Conservation (phyloP, 1,140 invertebrate species). For the Diabrotica virgifera region DNA sequence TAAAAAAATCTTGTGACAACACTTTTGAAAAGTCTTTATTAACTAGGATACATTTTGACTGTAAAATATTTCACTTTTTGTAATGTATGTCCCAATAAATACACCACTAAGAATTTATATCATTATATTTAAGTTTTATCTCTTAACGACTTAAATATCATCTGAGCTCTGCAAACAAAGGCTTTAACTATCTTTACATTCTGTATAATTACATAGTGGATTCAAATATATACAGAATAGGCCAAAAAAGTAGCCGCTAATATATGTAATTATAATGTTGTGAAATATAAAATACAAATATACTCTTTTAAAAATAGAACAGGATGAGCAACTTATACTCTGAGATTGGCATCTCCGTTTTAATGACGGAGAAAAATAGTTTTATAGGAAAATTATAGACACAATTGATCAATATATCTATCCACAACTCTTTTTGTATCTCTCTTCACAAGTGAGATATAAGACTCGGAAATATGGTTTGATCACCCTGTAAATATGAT, state of each 20-base stretch:
- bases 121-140: constrained; percentile 10
- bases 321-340: too few species aligned
- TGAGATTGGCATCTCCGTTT: too few species aligned
- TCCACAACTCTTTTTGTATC: too few species aligned
- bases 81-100: too few species aligned
- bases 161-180: constrained; percentile 8
- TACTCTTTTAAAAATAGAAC: background rate
- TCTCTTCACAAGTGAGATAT: too few species aligned
- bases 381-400: too few species aligned
- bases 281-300: constrained; percentile 14
- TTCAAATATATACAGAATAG: constrained; percentile 21
- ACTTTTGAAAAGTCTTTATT: background rate
- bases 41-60: constrained; percentile 14
- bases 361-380: too few species aligned
- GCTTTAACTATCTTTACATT: constrained; percentile 9
- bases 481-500: constrained; percentile 16
- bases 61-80: constrained; percentile 14
- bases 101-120: constrained; percentile 16
- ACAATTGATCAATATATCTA: too few species aligned
- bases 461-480: too few species aligned
- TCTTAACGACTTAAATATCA: background rate
- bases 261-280: constrained; percentile 11
- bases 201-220: constrained; percentile 10
- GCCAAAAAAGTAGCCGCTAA: constrained; percentile 13
- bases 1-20: too few species aligned